These are phyloP conservation scores for Labeo calbasu DNA, from an alignment of 2,797 vertebrate genomes.

Conservation along the genomic window DNA sequence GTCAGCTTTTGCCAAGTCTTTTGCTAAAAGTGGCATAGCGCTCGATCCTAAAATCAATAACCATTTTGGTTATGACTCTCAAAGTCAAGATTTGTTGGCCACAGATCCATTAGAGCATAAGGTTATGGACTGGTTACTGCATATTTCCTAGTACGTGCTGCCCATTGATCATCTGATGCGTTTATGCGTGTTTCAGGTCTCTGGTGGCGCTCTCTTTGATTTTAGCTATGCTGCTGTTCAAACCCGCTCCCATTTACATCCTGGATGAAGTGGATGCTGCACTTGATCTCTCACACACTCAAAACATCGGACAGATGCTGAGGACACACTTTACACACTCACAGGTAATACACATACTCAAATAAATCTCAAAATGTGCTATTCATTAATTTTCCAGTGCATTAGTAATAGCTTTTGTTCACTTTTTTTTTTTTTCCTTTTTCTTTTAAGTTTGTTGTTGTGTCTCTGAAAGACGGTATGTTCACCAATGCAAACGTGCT, in stretches of 20 bases:
- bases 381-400: background rate
- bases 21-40: conserved; percentile 10
- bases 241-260: conserved; percentile 97
- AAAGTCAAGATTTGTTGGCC: conserved; percentile 6
- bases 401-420: background rate
- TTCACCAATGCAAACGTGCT: conserved; percentile 97
- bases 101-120: conserved; percentile 34
- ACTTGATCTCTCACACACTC: conserved; percentile 95
- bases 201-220: conserved; percentile 95
- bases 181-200: conserved; percentile 78
- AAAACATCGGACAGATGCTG: conserved; percentile 98
- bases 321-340: conserved; percentile 90
- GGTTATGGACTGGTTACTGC: background rate
- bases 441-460: conserved; percentile 89
- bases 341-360: conserved; percentile 77
- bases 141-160: conserved; percentile 4
- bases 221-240: conserved; percentile 95
- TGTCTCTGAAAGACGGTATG: conserved; percentile 98
- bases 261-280: conserved; percentile 97
- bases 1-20: conserved; percentile 68
- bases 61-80: conserved; percentile 37
- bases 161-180: background rate
- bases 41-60: background rate
- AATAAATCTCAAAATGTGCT: background rate
- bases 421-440: background rate